Conservation (phyloP, 2,888 invertebrate genomes). For the Cataglyphis altisquamis region DNA sequence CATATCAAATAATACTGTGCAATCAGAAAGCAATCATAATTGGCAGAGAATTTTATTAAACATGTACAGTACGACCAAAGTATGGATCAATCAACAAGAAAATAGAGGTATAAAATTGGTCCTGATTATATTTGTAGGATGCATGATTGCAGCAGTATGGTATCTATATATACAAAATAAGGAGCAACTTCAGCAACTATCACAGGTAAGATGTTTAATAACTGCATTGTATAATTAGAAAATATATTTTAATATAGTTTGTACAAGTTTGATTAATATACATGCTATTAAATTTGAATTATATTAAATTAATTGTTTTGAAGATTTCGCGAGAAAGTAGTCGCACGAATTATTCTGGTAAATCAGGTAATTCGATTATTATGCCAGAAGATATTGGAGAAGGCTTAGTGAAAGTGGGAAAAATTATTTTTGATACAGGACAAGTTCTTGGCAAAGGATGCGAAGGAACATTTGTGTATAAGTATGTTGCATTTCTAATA, state of each 20-base stretch:
- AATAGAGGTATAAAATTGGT: slow-evolving; percentile 91
- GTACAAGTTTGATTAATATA: background rate
- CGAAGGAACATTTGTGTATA: slow-evolving; percentile 99
- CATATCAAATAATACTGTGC: slow-evolving; percentile 32
- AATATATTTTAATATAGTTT: background rate
- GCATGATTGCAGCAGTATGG: slow-evolving; percentile 89
- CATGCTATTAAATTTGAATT: background rate
- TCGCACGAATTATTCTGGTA: slow-evolving; percentile 79
- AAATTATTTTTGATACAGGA: slow-evolving; percentile 94
- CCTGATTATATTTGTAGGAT: slow-evolving; percentile 89
- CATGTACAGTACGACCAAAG: slow-evolving; percentile 82
- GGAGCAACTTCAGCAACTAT: slow-evolving; percentile 83
- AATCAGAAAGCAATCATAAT: background rate
- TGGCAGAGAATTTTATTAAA: slow-evolving; percentile 75
- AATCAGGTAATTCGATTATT: slow-evolving; percentile 85
- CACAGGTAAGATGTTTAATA: slow-evolving; percentile 78
- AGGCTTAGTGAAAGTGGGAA: slow-evolving; percentile 92
- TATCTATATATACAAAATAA: slow-evolving; percentile 91
- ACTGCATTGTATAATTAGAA: background rate
- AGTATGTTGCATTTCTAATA: slow-evolving; percentile 86
- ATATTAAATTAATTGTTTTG: slow-evolving; percentile 67
- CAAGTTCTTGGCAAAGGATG: slow-evolving; percentile 98
- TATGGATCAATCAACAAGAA: slow-evolving; percentile 92
- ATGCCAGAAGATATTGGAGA: slow-evolving; percentile 89
- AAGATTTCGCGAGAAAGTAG: slow-evolving; percentile 83